These are phyloP conservation scores for Gymnorhina tibicen DNA, from an alignment of 2,113 vertebrate species.

Conservation along the genomic window DNA sequence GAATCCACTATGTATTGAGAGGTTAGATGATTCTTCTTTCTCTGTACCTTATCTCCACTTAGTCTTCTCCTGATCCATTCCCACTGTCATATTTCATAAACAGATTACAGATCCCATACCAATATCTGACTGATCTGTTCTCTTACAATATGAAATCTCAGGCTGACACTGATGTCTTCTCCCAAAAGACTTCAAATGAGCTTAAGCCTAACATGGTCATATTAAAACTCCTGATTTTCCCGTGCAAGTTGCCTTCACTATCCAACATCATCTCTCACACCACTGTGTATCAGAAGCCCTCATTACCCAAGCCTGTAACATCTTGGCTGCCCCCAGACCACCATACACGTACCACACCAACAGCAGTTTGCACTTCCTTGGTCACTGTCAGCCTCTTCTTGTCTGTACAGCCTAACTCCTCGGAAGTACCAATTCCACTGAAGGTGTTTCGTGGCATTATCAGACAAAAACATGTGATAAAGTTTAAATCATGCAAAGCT, in stretches of 20 bases:
- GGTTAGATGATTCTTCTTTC: not conserved
- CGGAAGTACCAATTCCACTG: not conserved
- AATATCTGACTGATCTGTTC: not conserved
- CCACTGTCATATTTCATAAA: not conserved
- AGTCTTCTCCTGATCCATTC: not conserved
- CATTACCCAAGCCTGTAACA: rapidly evolving
- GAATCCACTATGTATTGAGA: not conserved
- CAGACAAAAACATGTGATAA: not conserved
- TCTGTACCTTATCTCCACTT: not conserved
- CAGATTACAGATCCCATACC: not conserved
- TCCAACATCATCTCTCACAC: not conserved
- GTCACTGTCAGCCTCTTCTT: not conserved
- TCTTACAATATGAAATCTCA: not conserved
- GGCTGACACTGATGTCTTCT: not conserved
- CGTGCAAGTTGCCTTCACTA: not conserved
- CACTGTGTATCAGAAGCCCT: not conserved
- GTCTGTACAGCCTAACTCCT: not conserved
- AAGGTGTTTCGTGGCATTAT: not conserved
- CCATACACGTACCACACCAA: not conserved
- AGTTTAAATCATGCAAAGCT: not conserved
- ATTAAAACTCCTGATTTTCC: not conserved
- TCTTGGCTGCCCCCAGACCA: not conserved
- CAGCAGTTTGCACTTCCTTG: not conserved
- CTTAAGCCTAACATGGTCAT: not conserved
- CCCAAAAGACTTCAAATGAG: not conserved